Conservation (phyloP, 2,888 invertebrate genomes). For the Dastarcus helophoroides region DNA sequence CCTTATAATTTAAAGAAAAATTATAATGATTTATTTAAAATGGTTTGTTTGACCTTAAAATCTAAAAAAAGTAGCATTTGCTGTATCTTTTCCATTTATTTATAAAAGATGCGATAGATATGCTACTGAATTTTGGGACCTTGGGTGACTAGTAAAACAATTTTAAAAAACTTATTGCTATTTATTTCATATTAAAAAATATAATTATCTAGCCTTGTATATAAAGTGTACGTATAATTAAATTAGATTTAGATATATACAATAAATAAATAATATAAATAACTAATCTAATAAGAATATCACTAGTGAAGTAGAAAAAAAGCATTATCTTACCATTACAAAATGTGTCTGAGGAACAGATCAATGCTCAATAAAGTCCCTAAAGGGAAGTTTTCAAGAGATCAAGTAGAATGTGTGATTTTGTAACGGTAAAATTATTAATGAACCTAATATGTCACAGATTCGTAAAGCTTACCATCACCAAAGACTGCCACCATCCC, state of each 20-base stretch:
- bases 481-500: conserved; percentile 30
- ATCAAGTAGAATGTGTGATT: conserved; percentile 8
- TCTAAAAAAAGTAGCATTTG: too few relatives aligned
- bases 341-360: conserved; percentile 11
- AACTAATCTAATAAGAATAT: neutral
- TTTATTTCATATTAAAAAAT: conserved; percentile 1
- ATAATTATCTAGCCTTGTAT: neutral
- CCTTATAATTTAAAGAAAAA: too few relatives aligned
- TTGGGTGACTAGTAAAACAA: neutral
- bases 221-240: conserved; percentile 1
- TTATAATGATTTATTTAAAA: too few relatives aligned
- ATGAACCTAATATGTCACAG: conserved; percentile 13
- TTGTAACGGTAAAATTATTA: conserved; percentile 25
- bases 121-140: too few relatives aligned
- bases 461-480: conserved; percentile 23
- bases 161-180: neutral
- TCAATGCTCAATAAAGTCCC: conserved; percentile 1
- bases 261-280: conserved; percentile 5
- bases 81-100: too few relatives aligned
- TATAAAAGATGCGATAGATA: too few relatives aligned
- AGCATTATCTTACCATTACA: conserved; percentile 20
- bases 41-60: too few relatives aligned
- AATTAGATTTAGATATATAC: neutral
- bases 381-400: conserved; percentile 2
- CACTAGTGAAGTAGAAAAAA: conserved; percentile 7